Conservation (phyloP, 2,888 invertebrate species). For the Melangyna quadrimaculata region DNA sequence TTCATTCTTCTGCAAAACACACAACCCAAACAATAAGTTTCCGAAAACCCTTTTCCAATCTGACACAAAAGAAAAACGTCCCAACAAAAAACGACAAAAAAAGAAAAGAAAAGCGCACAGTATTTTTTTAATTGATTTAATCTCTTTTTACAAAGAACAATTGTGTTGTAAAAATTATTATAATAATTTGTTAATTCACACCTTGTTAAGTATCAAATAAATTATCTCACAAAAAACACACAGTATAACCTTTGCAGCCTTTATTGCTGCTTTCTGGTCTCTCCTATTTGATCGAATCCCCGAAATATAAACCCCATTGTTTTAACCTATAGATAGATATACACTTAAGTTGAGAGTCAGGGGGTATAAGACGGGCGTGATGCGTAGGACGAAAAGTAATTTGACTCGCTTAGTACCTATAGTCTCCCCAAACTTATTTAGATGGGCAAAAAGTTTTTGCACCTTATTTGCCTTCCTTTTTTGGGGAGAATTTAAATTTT, state of each 20-base stretch:
- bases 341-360: background rate
- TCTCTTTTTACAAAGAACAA: constrained; percentile 18
- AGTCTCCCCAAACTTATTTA: constrained; percentile 38
- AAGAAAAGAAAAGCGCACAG: background rate
- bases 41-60: background rate
- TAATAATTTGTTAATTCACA: constrained; percentile 38
- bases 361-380: background rate
- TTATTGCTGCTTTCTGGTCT: background rate
- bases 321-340: background rate
- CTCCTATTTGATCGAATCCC: constrained; percentile 10
- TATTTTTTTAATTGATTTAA: constrained; percentile 36
- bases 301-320: constrained; percentile 23
- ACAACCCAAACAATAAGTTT: background rate
- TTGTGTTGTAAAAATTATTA: constrained; percentile 20
- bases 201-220: constrained; percentile 36
- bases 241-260: constrained; percentile 10
- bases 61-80: background rate
- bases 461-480: constrained; percentile 29
- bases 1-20: background rate
- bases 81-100: background rate
- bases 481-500: constrained; percentile 24
- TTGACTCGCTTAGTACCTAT: constrained; percentile 18
- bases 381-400: constrained; percentile 36
- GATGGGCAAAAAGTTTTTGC: constrained; percentile 21
- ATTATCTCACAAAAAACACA: constrained; percentile 10